Conservation (phyloP, 2,888 invertebrate species). For the Fragum fragum region DNA sequence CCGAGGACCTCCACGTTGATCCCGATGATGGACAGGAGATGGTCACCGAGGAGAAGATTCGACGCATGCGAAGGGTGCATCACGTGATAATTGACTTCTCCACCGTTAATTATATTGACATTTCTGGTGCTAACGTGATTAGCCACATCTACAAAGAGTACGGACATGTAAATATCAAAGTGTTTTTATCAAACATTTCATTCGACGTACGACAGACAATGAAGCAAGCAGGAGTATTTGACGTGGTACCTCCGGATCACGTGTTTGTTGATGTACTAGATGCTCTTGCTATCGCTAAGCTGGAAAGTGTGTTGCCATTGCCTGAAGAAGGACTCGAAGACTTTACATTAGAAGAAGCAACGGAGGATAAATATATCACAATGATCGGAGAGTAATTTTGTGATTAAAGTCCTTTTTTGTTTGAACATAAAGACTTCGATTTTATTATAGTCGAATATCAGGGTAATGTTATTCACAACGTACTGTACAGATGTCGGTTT, state of each 20-base stretch:
- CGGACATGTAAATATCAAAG: conserved; percentile 79
- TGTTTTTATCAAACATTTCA: conserved; percentile 77
- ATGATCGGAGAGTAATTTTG: conserved; percentile 48
- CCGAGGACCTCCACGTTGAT: conserved; percentile 57
- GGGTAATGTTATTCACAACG: conserved; percentile 2
- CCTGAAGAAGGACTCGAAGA: conserved; percentile 74
- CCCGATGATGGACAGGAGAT: conserved; percentile 77
- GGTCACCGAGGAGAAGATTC: conserved; percentile 76
- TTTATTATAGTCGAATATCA: neutral
- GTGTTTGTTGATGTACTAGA: conserved; percentile 78
- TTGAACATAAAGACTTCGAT: neutral
- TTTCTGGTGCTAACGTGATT: conserved; percentile 81
- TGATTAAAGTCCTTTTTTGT: neutral
- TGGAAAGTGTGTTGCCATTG: conserved; percentile 70
- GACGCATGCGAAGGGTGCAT: conserved; percentile 77
- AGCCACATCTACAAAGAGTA: conserved; percentile 80
- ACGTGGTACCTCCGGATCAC: conserved; percentile 76
- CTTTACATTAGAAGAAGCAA: conserved; percentile 80
- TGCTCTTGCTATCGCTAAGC: conserved; percentile 78
- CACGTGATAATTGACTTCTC: conserved; percentile 81
- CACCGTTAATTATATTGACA: conserved; percentile 80
- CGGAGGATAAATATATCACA: conserved; percentile 80
- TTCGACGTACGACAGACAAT: conserved; percentile 75
- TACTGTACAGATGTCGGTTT: neutral
- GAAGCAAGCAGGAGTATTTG: conserved; percentile 77